A percentile compares a stretch with the other conserved stretches of the same genome.
phyloP scores from a whole-genome alignment of 2,888 invertebrate species.

The Caenorhabditis sp. region DNA sequence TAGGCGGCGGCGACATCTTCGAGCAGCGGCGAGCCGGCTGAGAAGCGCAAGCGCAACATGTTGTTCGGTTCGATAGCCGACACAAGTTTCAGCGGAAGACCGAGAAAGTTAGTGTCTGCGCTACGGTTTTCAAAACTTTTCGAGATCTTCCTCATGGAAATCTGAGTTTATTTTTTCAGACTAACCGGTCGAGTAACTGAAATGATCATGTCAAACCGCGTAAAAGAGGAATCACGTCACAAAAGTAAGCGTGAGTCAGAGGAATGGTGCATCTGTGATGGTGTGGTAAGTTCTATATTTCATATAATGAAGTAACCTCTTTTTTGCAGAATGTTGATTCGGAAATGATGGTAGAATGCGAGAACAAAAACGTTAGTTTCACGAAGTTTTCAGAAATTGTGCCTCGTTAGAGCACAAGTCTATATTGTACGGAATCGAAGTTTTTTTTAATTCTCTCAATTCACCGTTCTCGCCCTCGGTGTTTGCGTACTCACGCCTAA shows the following conservation, averaged over 20 bases:
- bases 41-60: slow-evolving; percentile 55
- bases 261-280: slow-evolving; percentile 74
- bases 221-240: slow-evolving; percentile 43
- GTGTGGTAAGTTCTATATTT: slow-evolving; percentile 34
- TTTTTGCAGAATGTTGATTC: slow-evolving; percentile 39
- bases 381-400: background rate
- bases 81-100: slow-evolving; percentile 75
- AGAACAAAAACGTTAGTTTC: slow-evolving; percentile 90
- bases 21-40: slow-evolving; percentile 21
- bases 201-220: slow-evolving; percentile 50
- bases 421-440: no score
- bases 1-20: slow-evolving; percentile 19
- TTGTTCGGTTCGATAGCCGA: slow-evolving; percentile 67
- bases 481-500: no score
- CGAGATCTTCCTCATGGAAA: background rate
- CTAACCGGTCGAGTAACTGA: slow-evolving; percentile 65
- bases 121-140: background rate
- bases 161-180: no score
- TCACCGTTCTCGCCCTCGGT: no score
- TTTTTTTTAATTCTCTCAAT: background rate
- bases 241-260: slow-evolving; percentile 56
- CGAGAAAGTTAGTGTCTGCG: slow-evolving; percentile 68
- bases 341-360: slow-evolving; percentile 82
- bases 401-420: no score
- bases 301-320: background rate